Conservation (phyloP, 1,140 invertebrate genomes). For the Heliconius melpomene region DNA sequence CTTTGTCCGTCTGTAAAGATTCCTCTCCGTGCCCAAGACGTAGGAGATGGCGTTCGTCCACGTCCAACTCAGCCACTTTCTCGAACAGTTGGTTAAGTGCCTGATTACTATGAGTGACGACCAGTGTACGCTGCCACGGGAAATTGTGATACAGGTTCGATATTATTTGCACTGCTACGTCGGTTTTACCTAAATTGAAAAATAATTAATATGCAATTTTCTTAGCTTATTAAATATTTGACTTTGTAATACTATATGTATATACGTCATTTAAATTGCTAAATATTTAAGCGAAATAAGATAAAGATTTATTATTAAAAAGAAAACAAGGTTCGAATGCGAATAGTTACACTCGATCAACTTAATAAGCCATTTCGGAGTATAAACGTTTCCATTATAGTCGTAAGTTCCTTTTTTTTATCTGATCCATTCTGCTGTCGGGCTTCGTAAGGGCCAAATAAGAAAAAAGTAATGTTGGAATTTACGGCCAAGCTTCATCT, state of each 20-base stretch:
- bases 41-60: conserved; percentile 98
- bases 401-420: not conserved
- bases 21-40: conserved; percentile 99
- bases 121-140: conserved; percentile 97
- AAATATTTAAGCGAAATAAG: no score
- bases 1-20: conserved; percentile 98
- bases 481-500: not conserved
- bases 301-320: no score
- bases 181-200: conserved; percentile 93
- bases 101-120: conserved; percentile 99
- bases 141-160: conserved; percentile 99
- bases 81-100: conserved; percentile 99
- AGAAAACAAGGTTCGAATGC: no score
- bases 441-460: not conserved
- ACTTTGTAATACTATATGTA: no score
- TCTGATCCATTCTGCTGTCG: not conserved
- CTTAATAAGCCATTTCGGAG: not conserved
- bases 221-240: not conserved
- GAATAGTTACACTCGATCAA: no score
- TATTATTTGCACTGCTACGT: conserved; percentile 99
- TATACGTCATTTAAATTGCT: not conserved
- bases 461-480: not conserved
- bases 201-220: not conserved
- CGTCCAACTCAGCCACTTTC: conserved; percentile 99
- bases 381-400: not conserved